Evolutionary conservation across 2,797 vertebrate species (phyloP), one percentile per base, ranked within the genome.

Genomic region (Poecilia wingei): DNA sequence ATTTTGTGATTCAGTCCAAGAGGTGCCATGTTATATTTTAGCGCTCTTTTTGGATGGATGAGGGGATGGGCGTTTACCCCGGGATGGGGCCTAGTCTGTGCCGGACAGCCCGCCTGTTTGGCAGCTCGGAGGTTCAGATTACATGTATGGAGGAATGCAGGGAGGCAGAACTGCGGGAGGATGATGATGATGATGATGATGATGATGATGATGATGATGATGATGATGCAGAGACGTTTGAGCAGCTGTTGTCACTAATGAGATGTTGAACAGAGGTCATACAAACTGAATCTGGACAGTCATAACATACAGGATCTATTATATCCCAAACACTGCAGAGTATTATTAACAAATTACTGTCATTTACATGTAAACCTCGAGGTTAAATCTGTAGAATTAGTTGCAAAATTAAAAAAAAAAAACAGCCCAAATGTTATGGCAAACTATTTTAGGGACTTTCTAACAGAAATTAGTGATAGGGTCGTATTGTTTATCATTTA

Each of bases 1-100:
- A 1, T 68, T 1, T 57, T 16, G 18, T 57, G 51, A 18, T 10
- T 9, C 51, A 85, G 82, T 75, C 69, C 82, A 72, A 84, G 10
- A 14, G 64, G 31, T 28, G 79, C 57, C 83, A 79, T 90, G 86
- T 79, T 61, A 78, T 72, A 79, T 93, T 92, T 86, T 66, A 91
- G 90, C 90, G 91, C 90, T 85, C 82, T 91, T 93, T 93, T 89
- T 80, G 88, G 82, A 80, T 88, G 90, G 85, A 79, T 28, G 75
- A 78, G 75, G 79, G 78, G 80, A 85, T 92, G 93, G 92, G 93
- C 90, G 92, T 80, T 87, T 82, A 90, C 86, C 89, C 86, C 88
- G 13, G 75, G 76, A 84, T 77, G 78, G 75, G 92, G 91, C 94
- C 91, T 87, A 78, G 75, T 87, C 68, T 79, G 83, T 39, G 28